Percentiles rank a stretch among this genome's conserved stretches.
phyloP scores from a whole-genome alignment of 2,113 vertebrate genomes.

The Lampris megalopsis region DNA sequence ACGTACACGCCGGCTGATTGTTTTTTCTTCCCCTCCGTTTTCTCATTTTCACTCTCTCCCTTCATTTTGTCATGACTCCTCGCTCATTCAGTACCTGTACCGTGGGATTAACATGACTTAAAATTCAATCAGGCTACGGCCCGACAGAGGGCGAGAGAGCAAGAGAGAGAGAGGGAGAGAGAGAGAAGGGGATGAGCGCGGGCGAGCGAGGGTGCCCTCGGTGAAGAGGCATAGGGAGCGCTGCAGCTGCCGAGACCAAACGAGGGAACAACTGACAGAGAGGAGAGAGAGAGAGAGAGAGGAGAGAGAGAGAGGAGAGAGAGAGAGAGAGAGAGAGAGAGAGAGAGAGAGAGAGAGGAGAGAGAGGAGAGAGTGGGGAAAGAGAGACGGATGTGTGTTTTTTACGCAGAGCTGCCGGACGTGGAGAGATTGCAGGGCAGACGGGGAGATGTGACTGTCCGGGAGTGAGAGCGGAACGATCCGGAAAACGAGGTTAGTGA shows the following conservation, averaged over 20 bases:
- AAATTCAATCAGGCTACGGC: constrained; percentile 80
- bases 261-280: constrained; percentile 44
- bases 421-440: constrained; percentile 50
- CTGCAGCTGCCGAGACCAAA: constrained; percentile 76
- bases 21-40: constrained; percentile 39
- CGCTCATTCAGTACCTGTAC: constrained; percentile 79
- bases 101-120: constrained; percentile 81
- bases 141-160: constrained; percentile 65
- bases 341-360: constrained; percentile 21
- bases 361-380: constrained; percentile 20
- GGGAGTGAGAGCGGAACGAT: constrained; percentile 62
- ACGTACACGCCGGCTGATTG: constrained; percentile 52
- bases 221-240: constrained; percentile 68
- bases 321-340: constrained; percentile 36
- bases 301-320: constrained; percentile 43
- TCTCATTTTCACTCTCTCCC: constrained; percentile 35
- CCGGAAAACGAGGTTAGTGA: constrained; percentile 75
- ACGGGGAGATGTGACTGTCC: constrained; percentile 63
- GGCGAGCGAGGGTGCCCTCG: not conserved
- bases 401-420: constrained; percentile 64
- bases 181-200: constrained; percentile 5
- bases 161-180: constrained; percentile 1
- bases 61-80: constrained; percentile 47
- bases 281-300: constrained; percentile 13
- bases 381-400: constrained; percentile 66